Evolutionary conservation across 2,113 vertebrate species (phyloP), one percentile per base, ranked within the genome.

Genomic region (Podarcis raffonei): DNA sequence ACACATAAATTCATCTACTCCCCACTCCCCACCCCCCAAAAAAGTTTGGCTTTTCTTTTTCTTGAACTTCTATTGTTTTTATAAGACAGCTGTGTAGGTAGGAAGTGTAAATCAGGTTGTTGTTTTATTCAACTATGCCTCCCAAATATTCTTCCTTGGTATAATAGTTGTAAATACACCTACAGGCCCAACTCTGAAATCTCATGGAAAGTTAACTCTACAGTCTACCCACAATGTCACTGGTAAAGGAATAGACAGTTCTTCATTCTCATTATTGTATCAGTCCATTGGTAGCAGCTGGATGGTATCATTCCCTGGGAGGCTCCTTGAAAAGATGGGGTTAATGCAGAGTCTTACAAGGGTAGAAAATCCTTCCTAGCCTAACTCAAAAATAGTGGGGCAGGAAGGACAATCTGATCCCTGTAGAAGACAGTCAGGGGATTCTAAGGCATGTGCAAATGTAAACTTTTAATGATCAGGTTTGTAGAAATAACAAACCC

Each of bases 371-470:
- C 5, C 80, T 79, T 87, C 48, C 53, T 83, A 79, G 66, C 48
- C 74, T 83, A 59, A 87, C 68, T 89, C 75, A 27, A 71, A 83
- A 78, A 84, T 65, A 48, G 30, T 2, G 15, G 20, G n/a, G 20
- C 62, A 25, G 79, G 85, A 39, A 87, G 69, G 0, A 1, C 76
- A 87, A 27, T 69, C 53, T 83, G 62, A 59, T 87, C 89, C 75
- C 72, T 86, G 15, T 32, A 78, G 62, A 87, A 69, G 48, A 62
- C 27, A 90, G 80, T 87, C 80, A 42, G 71, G 72, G 80, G 48
- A 87, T 59, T 83, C 84, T 79, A 72, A 87, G 75, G 35, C 74
- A 71, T 62, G 37, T 79, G 48, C 22, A 79, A 71, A 87, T 42
- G 35, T 76, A 71, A 83, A 83, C 35, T 30, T 84, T 83, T 81